A percentile compares a stretch with the other conserved stretches of the same genome.
These are phyloP conservation scores for Plagodis pulveraria DNA, from an alignment of 2,888 invertebrate species.

Conservation along the genomic window DNA sequence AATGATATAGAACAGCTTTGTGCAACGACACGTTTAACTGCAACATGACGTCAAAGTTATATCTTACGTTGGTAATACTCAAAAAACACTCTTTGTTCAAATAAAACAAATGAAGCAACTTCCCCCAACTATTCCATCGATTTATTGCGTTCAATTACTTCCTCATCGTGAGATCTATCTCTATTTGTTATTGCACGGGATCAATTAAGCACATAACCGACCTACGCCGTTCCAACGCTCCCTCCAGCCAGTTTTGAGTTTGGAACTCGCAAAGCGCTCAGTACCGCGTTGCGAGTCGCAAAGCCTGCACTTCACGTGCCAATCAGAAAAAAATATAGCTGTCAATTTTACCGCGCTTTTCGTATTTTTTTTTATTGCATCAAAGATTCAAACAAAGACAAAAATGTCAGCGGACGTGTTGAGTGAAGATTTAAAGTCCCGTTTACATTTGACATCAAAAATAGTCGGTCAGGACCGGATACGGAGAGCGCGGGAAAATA, in stretches of 20 bases:
- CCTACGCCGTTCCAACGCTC: slow-evolving; percentile 57
- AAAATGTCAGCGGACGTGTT: slow-evolving; percentile 91
- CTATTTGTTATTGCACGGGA: slow-evolving; percentile 61
- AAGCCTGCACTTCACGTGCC: slow-evolving; percentile 64
- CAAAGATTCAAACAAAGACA: slow-evolving; percentile 30
- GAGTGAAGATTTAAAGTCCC: slow-evolving; percentile 91
- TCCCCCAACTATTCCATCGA: slow-evolving; percentile 27
- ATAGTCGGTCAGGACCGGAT: slow-evolving; percentile 94
- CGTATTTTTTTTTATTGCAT: slow-evolving; percentile 30
- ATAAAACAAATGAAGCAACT: slow-evolving; percentile 7
- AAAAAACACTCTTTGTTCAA: neutral
- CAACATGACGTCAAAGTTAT: slow-evolving; percentile 6
- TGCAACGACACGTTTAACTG: slow-evolving; percentile 11
- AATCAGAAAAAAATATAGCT: slow-evolving; percentile 37
- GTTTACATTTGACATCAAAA: slow-evolving; percentile 90
- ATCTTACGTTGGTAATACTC: neutral
- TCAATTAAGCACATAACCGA: slow-evolving; percentile 72
- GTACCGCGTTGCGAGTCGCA: slow-evolving; percentile 73
- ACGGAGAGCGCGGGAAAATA: slow-evolving; percentile 90
- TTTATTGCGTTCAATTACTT: slow-evolving; percentile 37
- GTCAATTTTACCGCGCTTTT: slow-evolving; percentile 56
- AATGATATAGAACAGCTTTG: neutral
- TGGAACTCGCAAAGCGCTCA: slow-evolving; percentile 45
- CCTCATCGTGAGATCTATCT: slow-evolving; percentile 38
- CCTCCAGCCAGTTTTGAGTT: slow-evolving; percentile 42